A percentile compares a stretch with the other conserved stretches of the same genome.
Conservation (phyloP, 2,797 vertebrate genomes). For the Gastrophryne carolinensis region DNA sequence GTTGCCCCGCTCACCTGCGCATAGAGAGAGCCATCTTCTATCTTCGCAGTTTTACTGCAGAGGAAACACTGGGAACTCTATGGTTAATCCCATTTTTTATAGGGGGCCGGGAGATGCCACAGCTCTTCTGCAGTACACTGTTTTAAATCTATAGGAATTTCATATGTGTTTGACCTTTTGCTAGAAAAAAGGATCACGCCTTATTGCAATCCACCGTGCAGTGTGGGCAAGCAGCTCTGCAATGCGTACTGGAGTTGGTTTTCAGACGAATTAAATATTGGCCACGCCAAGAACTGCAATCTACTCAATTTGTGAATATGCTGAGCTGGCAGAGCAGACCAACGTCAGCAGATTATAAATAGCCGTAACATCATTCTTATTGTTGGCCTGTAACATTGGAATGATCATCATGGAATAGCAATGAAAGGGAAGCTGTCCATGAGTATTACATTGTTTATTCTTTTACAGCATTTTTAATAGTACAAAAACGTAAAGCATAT, state of each 20-base stretch:
- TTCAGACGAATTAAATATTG: constrained; percentile 31
- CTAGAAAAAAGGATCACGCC: no score
- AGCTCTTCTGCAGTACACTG: no score
- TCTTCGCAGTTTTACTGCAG: no score
- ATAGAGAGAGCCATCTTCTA: no score
- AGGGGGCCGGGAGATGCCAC: no score
- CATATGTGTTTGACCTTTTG: no score
- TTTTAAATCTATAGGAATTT: no score
- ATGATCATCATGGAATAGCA: constrained; percentile 16
- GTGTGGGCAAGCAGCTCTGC: constrained; percentile 14
- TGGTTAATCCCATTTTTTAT: no score
- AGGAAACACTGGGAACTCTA: no score
- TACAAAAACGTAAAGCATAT: no score
- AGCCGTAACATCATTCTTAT: constrained; percentile 39
- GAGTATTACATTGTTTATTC: constrained; percentile 10
- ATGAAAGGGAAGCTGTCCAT: not conserved
- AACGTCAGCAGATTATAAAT: constrained; percentile 43
- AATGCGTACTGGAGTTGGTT: constrained; percentile 24
- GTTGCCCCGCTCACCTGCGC: no score
- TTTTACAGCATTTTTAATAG: not conserved
- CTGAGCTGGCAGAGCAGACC: constrained; percentile 28
- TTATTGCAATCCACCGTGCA: not conserved
- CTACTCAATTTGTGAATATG: constrained; percentile 15
- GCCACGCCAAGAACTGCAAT: constrained; percentile 27
- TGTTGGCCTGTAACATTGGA: constrained; percentile 19